phyloP scores from a whole-genome alignment of 2,113 vertebrate genomes.

The Antennarius striatus region DNA sequence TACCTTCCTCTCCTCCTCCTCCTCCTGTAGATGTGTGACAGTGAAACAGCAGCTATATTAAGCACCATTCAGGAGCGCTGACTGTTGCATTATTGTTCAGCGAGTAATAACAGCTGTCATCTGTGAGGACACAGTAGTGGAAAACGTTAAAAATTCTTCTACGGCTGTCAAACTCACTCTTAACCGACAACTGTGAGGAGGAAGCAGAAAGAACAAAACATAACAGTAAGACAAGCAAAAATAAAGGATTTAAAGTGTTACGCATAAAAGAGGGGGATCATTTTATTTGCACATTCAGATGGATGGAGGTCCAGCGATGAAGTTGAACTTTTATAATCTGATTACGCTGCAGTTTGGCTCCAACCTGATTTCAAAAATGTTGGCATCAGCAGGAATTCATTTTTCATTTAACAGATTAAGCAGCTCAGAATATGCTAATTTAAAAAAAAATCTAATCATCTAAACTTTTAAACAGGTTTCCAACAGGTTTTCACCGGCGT shows the following conservation, averaged over 20 bases:
- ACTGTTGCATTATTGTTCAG: conserved; percentile 51
- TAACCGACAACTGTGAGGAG: conserved; percentile 13
- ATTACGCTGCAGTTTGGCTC: not conserved
- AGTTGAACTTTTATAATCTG: not conserved
- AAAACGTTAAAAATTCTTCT: conserved; percentile 15
- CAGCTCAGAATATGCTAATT: conserved; percentile 10
- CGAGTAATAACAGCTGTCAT: conserved; percentile 60
- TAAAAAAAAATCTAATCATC: conserved; percentile 8
- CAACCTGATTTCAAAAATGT: not conserved
- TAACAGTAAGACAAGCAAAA: not conserved
- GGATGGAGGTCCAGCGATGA: not conserved
- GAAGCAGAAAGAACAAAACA: not conserved
- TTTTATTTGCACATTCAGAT: not conserved
- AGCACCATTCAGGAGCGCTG: conserved; percentile 46
- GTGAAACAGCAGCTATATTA: conserved; percentile 54
- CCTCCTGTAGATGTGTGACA: conserved; percentile 10
- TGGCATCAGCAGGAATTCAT: conserved; percentile 7
- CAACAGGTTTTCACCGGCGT: not conserved
- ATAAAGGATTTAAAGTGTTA: not conserved
- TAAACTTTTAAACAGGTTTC: not conserved
- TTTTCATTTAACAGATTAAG: conserved; percentile 26
- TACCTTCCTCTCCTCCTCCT: conserved; percentile 3
- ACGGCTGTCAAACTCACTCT: conserved; percentile 35
- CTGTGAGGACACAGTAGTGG: conserved; percentile 26
- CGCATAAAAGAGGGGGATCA: not conserved